Conservation (phyloP, 2,113 vertebrate species). For the Melierax canorus region DNA sequence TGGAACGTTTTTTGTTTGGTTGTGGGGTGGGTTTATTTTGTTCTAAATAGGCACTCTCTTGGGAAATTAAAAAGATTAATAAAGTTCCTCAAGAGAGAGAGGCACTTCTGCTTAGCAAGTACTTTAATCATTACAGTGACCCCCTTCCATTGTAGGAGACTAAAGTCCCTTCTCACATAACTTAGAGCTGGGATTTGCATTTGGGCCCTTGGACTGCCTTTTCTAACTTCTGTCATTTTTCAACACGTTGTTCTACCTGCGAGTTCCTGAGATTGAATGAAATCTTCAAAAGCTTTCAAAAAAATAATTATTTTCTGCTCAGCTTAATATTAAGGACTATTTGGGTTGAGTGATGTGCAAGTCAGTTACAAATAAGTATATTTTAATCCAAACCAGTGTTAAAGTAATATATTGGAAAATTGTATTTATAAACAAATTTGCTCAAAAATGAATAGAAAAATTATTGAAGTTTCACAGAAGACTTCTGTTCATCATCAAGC, state of each 20-base stretch:
- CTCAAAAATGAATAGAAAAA: neutral
- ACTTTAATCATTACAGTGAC: neutral
- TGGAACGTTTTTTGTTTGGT: neutral
- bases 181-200: neutral
- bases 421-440: neutral
- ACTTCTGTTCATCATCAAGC: neutral
- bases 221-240: neutral
- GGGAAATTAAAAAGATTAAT: conserved; percentile 5
- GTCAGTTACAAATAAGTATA: neutral
- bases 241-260: rapidly evolving
- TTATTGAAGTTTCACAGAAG: neutral
- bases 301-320: neutral
- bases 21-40: neutral
- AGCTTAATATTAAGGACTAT: neutral
- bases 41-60: neutral
- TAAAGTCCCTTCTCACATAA: neutral
- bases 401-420: neutral
- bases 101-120: neutral
- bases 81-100: neutral
- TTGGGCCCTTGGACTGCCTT: neutral
- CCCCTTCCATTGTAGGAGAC: neutral
- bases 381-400: neutral
- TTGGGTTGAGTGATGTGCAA: neutral
- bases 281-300: neutral
- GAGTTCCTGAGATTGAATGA: neutral